A percentile compares a stretch with the other conserved stretches of the same genome.
These are phyloP conservation scores for Gila robusta DNA, from an alignment of 2,797 vertebrate genomes.

Conservation along the genomic window DNA sequence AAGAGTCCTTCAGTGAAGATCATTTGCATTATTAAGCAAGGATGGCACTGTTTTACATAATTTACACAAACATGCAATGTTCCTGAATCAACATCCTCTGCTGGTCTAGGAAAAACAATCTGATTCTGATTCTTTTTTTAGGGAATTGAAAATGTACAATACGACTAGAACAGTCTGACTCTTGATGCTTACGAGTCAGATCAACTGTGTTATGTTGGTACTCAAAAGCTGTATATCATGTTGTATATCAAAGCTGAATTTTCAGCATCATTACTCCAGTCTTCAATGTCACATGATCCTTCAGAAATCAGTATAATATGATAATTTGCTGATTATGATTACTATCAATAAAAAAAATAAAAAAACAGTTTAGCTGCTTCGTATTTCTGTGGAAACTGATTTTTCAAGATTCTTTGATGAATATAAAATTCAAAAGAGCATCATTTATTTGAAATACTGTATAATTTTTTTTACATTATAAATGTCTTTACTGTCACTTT, in stretches of 20 bases:
- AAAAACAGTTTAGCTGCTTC: too few species aligned
- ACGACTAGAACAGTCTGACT: background rate
- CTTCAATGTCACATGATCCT: too few species aligned
- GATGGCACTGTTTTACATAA: background rate
- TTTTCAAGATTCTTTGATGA: too few species aligned
- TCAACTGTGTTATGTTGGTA: background rate
- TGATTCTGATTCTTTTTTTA: background rate
- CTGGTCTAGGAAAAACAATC: background rate
- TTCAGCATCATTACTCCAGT: too few species aligned
- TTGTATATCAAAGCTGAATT: too few species aligned
- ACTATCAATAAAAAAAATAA: too few species aligned
- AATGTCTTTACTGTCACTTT: background rate
- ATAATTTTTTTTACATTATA: background rate
- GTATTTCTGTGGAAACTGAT: too few species aligned
- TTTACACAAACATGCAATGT: background rate
- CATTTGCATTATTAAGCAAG: constrained; percentile 3
- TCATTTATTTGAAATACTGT: background rate
- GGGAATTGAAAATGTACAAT: background rate
- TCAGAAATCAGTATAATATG: too few species aligned
- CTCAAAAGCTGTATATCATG: too few species aligned
- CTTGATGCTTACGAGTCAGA: background rate
- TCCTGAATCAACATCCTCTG: background rate
- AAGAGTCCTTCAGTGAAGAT: background rate
- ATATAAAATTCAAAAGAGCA: background rate
- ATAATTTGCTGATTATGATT: too few species aligned